Base-by-base conservation (phyloP, 1,140 invertebrate species). In the Drosophila triauraria region DNA sequence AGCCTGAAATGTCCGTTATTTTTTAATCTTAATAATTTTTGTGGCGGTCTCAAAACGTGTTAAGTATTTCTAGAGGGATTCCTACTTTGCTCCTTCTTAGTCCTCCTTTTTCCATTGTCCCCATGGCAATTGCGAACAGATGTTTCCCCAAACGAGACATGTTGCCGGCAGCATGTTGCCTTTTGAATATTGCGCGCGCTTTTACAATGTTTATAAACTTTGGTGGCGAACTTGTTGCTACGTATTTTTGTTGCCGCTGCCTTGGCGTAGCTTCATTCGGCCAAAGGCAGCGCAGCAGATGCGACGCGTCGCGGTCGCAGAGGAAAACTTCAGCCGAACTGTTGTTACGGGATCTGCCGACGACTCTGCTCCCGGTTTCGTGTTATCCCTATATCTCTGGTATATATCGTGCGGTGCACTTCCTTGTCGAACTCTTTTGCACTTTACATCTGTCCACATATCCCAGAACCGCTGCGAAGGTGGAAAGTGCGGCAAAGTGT, bases 341-440 rank as follows among this genome's bases (percentile, higher is more conserved):
- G 7, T 42, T 57, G 43, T 15, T 32, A 17, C 35, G 5, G 27
- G 38, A 15, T 69, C 46, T 69, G 48, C 30, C 38, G 42, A 25
- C 23, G 25, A 17, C 17, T 25, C 23, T 30, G 43, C 17, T 43
- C 35, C 68, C 68, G 43, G 54, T 51, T 43, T 50, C 27, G 46
- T 74, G 61, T 54, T 48, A 61, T 79, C 38, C 38, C 25, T 13
- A 23, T 20, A n/a, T 27, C 48, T 32, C 40, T 64, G 50, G 30
- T 20, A 15, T 35, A 27, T 43, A 23, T 40, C 13, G 53, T 46
- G 46, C 62, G 65, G 61, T 84, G 81, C 60, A 83, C 70, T 64
- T 74, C 67, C 78, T 80, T 47, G 48, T 46, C 68, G 35, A 85
- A 85, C 68, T 84, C 77, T 72, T 84, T 80, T 80, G 72, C 81